Conservation (phyloP, 2,797 vertebrate species). For the Falco biarmicus region DNA sequence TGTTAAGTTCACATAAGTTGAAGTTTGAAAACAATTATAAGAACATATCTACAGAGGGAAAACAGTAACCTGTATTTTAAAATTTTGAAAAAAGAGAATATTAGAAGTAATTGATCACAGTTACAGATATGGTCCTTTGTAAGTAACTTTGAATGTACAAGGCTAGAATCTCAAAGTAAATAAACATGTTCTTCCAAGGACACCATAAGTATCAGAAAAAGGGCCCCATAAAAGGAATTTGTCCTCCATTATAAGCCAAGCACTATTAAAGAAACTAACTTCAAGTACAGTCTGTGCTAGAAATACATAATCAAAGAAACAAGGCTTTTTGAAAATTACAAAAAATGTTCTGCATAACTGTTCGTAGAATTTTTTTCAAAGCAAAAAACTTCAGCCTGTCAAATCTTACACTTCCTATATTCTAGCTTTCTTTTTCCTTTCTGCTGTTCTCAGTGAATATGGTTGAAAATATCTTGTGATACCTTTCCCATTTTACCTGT, state of each 20-base stretch:
- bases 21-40: not conserved
- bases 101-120: not conserved
- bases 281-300: not conserved
- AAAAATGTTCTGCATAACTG: not conserved
- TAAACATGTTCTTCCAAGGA: not conserved
- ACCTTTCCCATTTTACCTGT: not conserved
- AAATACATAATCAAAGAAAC: not conserved
- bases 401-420: not conserved
- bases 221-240: fast-evolving
- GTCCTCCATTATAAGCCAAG: not conserved
- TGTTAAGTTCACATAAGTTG: not conserved
- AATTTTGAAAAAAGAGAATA: not conserved
- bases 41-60: not conserved
- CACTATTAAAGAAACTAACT: not conserved
- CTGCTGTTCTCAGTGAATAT: not conserved
- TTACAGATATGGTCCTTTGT: not conserved
- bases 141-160: not conserved
- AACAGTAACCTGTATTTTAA: not conserved
- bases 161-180: not conserved
- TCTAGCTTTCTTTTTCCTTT: not conserved
- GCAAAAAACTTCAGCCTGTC: not conserved
- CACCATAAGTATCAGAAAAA: not conserved
- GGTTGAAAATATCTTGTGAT: not conserved
- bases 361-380: not conserved
- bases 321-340: not conserved